Percentiles rank a stretch among this genome's conserved stretches.
Conservation (phyloP, 2,113 vertebrate genomes). For the Ophiodon elongatus region DNA sequence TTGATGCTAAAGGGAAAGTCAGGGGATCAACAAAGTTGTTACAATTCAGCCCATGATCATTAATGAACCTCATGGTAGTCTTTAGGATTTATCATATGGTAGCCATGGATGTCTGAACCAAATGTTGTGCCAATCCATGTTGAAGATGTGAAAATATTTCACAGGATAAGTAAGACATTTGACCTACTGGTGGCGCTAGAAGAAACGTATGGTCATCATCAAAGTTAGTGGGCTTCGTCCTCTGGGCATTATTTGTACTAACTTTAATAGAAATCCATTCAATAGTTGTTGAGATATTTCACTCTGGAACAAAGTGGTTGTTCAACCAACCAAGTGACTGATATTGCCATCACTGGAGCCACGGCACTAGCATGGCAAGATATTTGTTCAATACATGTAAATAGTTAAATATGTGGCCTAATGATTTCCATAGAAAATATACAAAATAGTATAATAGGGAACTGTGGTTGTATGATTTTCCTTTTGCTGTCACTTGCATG, state of each 20-base stretch:
- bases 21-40: background rate
- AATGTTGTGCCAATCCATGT: background rate
- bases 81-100: background rate
- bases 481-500: slow-evolving; percentile 3
- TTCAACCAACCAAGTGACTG: background rate
- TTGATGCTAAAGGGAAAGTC: background rate
- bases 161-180: background rate
- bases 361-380: background rate
- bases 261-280: background rate
- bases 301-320: background rate
- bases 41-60: background rate
- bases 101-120: background rate
- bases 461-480: background rate
- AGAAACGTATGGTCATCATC: background rate
- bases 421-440: slow-evolving; percentile 22
- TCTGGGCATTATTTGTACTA: background rate
- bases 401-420: background rate
- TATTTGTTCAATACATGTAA: background rate
- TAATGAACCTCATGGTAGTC: too few relatives aligned
- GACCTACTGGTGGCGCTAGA: background rate
- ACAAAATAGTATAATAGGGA: background rate
- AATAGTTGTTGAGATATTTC: background rate
- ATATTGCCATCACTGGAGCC: background rate
- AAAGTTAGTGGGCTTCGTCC: background rate
- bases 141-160: background rate